phyloP scores from a whole-genome alignment of 2,797 vertebrate genomes.

The Sebastes taczanowskii region DNA sequence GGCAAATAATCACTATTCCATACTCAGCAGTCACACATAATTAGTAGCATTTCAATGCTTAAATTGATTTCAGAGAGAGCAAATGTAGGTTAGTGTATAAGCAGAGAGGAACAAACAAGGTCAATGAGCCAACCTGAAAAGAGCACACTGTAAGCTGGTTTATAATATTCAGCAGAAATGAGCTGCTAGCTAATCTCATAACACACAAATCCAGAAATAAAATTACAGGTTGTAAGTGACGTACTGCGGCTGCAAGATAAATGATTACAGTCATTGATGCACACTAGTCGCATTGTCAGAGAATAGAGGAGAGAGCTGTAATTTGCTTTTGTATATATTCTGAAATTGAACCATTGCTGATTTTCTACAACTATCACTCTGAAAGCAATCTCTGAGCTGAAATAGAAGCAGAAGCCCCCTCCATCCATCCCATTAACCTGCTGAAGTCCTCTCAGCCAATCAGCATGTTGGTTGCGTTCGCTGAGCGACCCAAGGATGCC shows the following conservation, averaged over 20 bases:
- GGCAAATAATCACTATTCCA: not conserved
- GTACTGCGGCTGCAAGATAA: constrained; percentile 31
- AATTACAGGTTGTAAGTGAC: constrained; percentile 46
- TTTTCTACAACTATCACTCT: constrained; percentile 26
- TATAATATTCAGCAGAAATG: constrained; percentile 7
- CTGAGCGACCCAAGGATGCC: constrained; percentile 55
- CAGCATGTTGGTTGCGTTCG: constrained; percentile 24
- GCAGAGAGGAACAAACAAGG: not conserved
- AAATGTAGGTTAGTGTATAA: not conserved
- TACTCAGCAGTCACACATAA: not conserved
- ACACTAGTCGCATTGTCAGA: not conserved
- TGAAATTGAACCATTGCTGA: constrained; percentile 36
- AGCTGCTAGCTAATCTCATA: constrained; percentile 4
- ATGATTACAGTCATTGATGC: constrained; percentile 39
- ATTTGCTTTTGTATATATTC: constrained; percentile 53
- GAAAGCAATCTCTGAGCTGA: constrained; percentile 31
- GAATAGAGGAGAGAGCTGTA: constrained; percentile 17
- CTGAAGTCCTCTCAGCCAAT: constrained; percentile 51
- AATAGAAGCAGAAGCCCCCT: constrained; percentile 3
- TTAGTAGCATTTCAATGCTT: not conserved
- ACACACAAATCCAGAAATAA: constrained; percentile 34
- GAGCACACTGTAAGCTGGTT: not conserved
- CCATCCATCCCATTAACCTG: constrained; percentile 51
- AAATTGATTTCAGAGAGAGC: constrained; percentile 1
- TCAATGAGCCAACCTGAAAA: not conserved